Evolutionary conservation across 2,888 invertebrate species (phyloP).

Genomic region (Bruchidius siliquastri): DNA sequence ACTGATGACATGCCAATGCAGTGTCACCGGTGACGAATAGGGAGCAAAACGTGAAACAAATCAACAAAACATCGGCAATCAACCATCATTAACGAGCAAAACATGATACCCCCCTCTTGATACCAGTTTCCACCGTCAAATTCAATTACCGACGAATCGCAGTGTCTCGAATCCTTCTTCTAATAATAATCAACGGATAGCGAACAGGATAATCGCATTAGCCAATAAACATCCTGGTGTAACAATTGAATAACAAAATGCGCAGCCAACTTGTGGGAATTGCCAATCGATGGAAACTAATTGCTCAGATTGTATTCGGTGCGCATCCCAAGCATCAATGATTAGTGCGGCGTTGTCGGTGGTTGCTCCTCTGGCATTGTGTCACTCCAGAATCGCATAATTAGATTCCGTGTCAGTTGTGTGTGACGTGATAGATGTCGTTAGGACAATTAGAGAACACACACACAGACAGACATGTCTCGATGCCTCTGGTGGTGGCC

Average conservation of each 20-base stretch:
- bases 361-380: constrained; percentile 33
- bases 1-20: too few relatives aligned
- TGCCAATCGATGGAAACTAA: constrained; percentile 32
- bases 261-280: constrained; percentile 25
- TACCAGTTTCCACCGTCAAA: background rate
- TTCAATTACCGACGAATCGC: background rate
- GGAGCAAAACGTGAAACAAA: background rate
- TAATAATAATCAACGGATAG: constrained; percentile 14
- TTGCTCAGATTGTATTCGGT: constrained; percentile 34
- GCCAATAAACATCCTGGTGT: constrained; percentile 24
- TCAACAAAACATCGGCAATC: background rate
- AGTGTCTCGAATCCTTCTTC: constrained; percentile 2
- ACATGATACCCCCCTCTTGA: background rate
- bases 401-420: constrained; percentile 43
- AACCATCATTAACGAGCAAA: background rate
- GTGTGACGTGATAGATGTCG: constrained; percentile 39
- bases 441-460: constrained; percentile 36
- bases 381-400: constrained; percentile 41
- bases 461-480: background rate
- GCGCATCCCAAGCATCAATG: constrained; percentile 28
- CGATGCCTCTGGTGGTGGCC: background rate
- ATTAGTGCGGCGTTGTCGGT: constrained; percentile 44
- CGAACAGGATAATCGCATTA: constrained; percentile 22
- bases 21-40: too few relatives aligned
- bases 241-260: constrained; percentile 28